Conservation (phyloP, 1,140 invertebrate genomes). For the Dendroctonus valens region DNA sequence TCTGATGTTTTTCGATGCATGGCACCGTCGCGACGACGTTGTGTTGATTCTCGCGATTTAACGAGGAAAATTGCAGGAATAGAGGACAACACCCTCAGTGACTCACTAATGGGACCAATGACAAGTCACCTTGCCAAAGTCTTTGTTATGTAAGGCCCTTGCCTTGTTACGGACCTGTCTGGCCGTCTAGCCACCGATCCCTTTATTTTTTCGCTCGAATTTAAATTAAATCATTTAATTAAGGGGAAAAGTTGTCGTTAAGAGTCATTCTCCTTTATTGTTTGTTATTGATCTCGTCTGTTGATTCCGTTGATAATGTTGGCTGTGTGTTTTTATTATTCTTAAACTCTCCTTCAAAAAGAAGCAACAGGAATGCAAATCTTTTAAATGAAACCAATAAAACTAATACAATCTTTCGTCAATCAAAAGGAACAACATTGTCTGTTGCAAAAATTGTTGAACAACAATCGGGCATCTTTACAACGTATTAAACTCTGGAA, state of each 20-base stretch:
- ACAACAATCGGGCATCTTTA: too few species aligned
- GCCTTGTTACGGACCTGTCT: slow-evolving; percentile 25
- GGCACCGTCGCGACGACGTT: slow-evolving; percentile 12
- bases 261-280: background rate
- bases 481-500: too few species aligned
- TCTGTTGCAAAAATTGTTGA: too few species aligned
- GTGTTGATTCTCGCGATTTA: slow-evolving; percentile 28
- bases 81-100: slow-evolving; percentile 52
- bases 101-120: slow-evolving; percentile 50
- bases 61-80: slow-evolving; percentile 35
- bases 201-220: slow-evolving; percentile 21
- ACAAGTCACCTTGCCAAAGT: slow-evolving; percentile 48
- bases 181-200: slow-evolving; percentile 24
- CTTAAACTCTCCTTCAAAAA: too few species aligned
- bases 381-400: too few species aligned
- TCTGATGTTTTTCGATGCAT: background rate
- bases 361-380: too few species aligned
- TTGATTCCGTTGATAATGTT: background rate
- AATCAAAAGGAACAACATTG: too few species aligned
- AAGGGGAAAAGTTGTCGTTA: slow-evolving; percentile 19
- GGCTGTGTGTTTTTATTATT: too few species aligned
- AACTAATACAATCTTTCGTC: too few species aligned
- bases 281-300: background rate
- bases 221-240: slow-evolving; percentile 25
- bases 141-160: slow-evolving; percentile 44